Conservation (phyloP, 2,797 vertebrate species). For the Melanitta fusca region DNA sequence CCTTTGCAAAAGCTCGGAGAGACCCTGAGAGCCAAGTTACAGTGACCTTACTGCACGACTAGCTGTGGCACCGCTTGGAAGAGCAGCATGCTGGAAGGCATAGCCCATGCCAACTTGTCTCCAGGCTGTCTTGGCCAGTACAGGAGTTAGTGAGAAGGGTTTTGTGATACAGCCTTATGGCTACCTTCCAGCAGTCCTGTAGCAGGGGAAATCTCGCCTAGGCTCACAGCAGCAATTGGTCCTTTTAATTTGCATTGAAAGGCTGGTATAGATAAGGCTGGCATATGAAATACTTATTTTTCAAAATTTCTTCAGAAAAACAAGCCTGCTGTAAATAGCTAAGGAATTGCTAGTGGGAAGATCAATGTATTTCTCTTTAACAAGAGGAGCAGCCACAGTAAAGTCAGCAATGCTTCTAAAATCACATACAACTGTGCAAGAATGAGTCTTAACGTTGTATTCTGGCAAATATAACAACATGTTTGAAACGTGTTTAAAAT, state of each 20-base stretch:
- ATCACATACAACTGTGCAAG: not conserved
- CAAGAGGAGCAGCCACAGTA: not conserved
- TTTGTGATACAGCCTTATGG: not conserved
- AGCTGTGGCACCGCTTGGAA: not conserved
- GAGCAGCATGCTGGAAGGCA: not conserved
- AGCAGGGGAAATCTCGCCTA: not conserved
- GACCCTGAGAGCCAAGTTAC: not conserved
- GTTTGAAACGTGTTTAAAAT: not conserved
- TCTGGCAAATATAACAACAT: not conserved
- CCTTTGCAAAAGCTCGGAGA: not conserved
- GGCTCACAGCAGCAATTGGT: not conserved
- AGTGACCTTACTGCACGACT: not conserved
- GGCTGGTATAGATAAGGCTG: not conserved
- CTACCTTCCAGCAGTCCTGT: not conserved
- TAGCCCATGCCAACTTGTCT: not conserved
- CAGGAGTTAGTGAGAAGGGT: not conserved
- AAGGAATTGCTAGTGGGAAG: not conserved
- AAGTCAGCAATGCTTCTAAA: not conserved
- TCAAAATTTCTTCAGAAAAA: constrained; percentile 3
- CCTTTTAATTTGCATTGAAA: not conserved
- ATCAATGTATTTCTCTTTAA: not conserved
- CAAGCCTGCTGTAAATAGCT: not conserved
- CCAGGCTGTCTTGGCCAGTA: not conserved
- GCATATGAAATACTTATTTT: not conserved
- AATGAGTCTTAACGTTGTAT: not conserved